Percentiles rank a stretch among this genome's conserved stretches.
phyloP scores from a whole-genome alignment of 2,888 invertebrate genomes.

The Punctoribates punctum region DNA sequence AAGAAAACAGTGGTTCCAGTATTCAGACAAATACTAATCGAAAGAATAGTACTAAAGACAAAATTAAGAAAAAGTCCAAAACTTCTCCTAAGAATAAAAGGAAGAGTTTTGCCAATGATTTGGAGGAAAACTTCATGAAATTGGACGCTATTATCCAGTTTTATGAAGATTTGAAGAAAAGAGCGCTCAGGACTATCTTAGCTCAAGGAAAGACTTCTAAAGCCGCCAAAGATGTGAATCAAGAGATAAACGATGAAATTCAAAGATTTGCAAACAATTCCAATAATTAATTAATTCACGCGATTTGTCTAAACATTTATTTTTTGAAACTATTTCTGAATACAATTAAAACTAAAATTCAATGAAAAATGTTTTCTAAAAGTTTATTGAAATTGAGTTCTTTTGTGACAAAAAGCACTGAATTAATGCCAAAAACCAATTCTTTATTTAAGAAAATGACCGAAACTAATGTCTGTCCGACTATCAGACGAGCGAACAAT shows the following conservation, averaged over 20 bases:
- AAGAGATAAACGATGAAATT: neutral
- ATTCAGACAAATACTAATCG: neutral
- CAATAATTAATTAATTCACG: too few relatives aligned
- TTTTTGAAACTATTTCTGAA: too few relatives aligned
- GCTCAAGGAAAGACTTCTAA: neutral
- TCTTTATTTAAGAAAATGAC: neutral
- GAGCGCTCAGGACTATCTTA: neutral
- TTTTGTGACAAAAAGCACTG: too few relatives aligned
- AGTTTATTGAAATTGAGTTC: neutral
- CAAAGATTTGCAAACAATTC: neutral
- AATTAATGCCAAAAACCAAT: neutral
- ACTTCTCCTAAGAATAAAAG: neutral
- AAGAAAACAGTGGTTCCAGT: neutral
- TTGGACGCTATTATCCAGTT: neutral
- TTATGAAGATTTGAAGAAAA: neutral
- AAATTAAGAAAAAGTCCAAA: neutral
- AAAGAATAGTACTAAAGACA: neutral
- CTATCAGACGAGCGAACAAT: neutral
- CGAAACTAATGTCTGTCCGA: neutral
- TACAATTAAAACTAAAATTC: too few relatives aligned
- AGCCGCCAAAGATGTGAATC: conserved; percentile 8
- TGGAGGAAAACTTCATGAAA: conserved; percentile 2
- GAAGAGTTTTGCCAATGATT: neutral
- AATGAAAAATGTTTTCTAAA: neutral
- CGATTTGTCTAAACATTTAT: too few relatives aligned